Evolutionary conservation across 2,888 invertebrate species (phyloP).

Genomic region (Andrena flavipes): DNA sequence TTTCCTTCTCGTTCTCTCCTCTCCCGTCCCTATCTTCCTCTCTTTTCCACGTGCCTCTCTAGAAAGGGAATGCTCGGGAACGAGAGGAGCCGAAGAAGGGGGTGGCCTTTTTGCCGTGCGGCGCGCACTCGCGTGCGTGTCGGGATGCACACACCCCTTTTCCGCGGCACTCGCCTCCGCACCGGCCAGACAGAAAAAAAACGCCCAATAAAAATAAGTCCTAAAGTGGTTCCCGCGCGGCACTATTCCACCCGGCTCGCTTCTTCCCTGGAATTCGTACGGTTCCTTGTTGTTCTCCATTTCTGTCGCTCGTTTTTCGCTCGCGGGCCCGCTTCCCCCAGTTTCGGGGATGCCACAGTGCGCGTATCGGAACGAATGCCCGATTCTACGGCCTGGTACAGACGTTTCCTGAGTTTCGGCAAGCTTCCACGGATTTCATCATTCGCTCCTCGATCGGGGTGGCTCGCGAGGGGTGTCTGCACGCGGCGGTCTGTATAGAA

Average conservation of each 20-base stretch:
- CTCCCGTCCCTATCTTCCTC: constrained; percentile 1
- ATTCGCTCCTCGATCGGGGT: background rate
- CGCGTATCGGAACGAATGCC: constrained; percentile 10
- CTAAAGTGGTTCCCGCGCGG: constrained; percentile 75
- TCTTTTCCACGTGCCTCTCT: constrained; percentile 36
- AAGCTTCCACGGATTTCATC: background rate
- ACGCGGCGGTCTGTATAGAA: no score
- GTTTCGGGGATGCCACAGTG: background rate
- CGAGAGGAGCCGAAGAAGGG: constrained; percentile 42
- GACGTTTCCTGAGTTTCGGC: background rate
- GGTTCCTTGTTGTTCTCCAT: constrained; percentile 31
- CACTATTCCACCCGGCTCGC: constrained; percentile 46
- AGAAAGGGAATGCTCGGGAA: constrained; percentile 56
- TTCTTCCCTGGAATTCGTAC: constrained; percentile 47
- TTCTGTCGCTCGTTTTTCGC: background rate
- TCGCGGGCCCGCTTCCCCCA: background rate
- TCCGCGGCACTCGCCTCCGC: constrained; percentile 63
- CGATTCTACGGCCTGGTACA: background rate
- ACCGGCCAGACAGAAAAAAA: constrained; percentile 74
- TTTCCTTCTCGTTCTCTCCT: background rate
- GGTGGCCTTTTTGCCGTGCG: constrained; percentile 53
- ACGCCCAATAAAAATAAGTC: constrained; percentile 77
- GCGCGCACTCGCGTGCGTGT: constrained; percentile 25
- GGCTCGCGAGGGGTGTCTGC: no score
- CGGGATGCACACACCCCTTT: constrained; percentile 61